Evolutionary conservation across 1,140 invertebrate species (phyloP).

Genomic region (Leptinotarsa defecta): DNA sequence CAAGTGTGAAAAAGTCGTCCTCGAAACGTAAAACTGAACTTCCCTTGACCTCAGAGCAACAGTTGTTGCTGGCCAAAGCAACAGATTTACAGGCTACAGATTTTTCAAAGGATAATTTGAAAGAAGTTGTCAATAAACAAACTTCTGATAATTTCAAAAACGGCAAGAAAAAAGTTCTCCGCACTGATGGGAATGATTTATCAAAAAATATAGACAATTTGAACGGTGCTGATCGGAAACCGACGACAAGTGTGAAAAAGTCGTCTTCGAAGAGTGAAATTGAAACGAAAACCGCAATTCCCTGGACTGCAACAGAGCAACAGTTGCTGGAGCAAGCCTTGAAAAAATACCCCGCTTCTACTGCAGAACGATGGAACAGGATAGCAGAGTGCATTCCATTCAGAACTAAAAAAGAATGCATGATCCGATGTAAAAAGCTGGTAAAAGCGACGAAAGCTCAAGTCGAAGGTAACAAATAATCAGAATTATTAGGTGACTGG

Average conservation of each 20-base stretch:
- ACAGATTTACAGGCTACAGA: constrained; percentile 92
- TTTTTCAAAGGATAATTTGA: constrained; percentile 81
- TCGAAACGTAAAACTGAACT: constrained; percentile 48
- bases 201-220: constrained; percentile 56
- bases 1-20: constrained; percentile 31
- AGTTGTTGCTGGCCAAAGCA: constrained; percentile 78
- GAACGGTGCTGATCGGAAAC: constrained; percentile 33
- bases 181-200: constrained; percentile 64
- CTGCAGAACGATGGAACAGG: constrained; percentile 90
- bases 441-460: constrained; percentile 92
- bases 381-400: constrained; percentile 90
- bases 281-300: constrained; percentile 48
- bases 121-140: constrained; percentile 86
- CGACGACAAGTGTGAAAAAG: constrained; percentile 30
- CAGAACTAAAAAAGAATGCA: constrained; percentile 95
- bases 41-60: constrained; percentile 93
- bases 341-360: constrained; percentile 87
- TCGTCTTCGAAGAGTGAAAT: constrained; percentile 44
- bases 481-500: background rate
- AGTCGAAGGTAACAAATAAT: constrained; percentile 58
- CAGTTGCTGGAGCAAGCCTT: constrained; percentile 93
- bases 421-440: constrained; percentile 94
- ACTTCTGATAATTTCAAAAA: constrained; percentile 91
- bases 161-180: constrained; percentile 72
- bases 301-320: constrained; percentile 94